Conservation (phyloP, 2,888 invertebrate species). For the Keiferia lycopersicella region DNA sequence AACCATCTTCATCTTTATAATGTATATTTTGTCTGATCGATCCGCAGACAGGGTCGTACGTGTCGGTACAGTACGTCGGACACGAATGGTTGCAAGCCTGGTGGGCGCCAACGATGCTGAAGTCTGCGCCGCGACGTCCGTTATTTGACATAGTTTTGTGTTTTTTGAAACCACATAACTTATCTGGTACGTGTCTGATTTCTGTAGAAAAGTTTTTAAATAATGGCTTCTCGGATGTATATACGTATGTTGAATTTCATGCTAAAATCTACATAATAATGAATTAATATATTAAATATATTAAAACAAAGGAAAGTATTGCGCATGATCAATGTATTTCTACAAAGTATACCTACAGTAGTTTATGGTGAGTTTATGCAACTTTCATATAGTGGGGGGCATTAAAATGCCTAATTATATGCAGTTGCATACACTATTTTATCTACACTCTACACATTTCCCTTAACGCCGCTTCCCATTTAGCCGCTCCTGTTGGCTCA, state of each 20-base stretch:
- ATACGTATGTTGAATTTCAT: background rate
- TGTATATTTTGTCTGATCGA: constrained; percentile 48
- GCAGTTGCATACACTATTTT: too few relatives aligned
- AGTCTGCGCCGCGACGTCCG: constrained; percentile 54
- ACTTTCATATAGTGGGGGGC: too few relatives aligned
- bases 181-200: background rate
- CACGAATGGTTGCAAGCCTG: constrained; percentile 70
- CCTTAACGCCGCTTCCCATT: too few relatives aligned
- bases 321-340: too few relatives aligned
- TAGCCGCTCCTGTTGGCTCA: too few relatives aligned
- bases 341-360: too few relatives aligned
- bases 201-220: background rate
- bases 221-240: background rate
- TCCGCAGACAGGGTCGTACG: constrained; percentile 66
- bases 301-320: too few relatives aligned
- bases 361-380: too few relatives aligned
- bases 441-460: too few relatives aligned
- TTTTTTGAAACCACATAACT: constrained; percentile 7
- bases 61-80: constrained; percentile 63
- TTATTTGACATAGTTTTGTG: background rate
- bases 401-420: too few relatives aligned
- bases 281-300: too few relatives aligned
- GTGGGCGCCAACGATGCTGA: constrained; percentile 59
- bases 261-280: background rate
- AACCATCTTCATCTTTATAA: background rate